Evolutionary conservation across 1,140 invertebrate genomes (phyloP).

Genomic region (Saccostrea echinata): DNA sequence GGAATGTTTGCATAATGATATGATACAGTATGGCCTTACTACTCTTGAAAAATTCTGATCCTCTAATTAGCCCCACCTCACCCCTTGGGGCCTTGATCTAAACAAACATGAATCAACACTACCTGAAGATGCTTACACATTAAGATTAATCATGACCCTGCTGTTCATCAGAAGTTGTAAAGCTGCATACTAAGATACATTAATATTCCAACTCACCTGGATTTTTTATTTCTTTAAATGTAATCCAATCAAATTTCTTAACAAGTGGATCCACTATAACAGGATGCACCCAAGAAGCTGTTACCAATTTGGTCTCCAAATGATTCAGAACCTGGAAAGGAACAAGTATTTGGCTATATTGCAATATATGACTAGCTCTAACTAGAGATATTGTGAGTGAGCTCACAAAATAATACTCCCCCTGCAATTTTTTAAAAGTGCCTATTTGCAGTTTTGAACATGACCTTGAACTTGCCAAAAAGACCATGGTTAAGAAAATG

Average conservation of each 20-base stretch:
- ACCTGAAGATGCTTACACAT: too few species aligned
- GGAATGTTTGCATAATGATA: too few species aligned
- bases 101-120: not conserved
- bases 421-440: too few species aligned
- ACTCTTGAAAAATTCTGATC: not conserved
- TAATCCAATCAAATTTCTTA: not conserved
- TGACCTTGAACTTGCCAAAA: too few species aligned
- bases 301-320: not conserved
- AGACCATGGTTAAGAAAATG: too few species aligned
- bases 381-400: not conserved
- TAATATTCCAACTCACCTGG: not conserved
- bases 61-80: not conserved
- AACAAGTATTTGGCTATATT: not conserved
- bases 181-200: not conserved
- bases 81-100: not conserved
- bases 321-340: not conserved
- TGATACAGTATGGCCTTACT: not conserved
- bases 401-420: too few species aligned
- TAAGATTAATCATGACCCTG: too few species aligned
- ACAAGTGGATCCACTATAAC: not conserved
- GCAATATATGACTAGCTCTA: not conserved
- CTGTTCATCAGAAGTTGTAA: too few species aligned
- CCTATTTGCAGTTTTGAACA: too few species aligned
- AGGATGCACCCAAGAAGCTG: not conserved
- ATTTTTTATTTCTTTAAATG: constrained; percentile 11